A percentile compares a stretch with the other conserved stretches of the same genome.
Conservation (phyloP, 2,888 invertebrate genomes). For the Tachina lurida region DNA sequence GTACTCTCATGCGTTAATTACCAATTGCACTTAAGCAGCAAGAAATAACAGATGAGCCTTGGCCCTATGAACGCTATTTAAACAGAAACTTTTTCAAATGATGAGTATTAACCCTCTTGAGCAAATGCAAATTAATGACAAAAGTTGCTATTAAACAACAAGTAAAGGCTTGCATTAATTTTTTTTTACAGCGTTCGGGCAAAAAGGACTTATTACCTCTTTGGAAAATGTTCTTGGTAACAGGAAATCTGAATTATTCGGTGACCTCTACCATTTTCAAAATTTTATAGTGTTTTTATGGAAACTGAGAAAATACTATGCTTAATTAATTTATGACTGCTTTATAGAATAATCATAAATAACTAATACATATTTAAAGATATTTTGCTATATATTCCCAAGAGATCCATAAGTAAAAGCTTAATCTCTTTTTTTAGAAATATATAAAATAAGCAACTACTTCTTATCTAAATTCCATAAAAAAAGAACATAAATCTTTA, state of each 20-base stretch:
- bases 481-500: constrained; percentile 73
- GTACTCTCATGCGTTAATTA: constrained; percentile 55
- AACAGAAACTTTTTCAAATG: neutral
- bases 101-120: neutral
- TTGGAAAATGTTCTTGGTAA: no score
- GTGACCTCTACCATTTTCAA: no score
- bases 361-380: constrained; percentile 14
- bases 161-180: no score
- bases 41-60: constrained; percentile 56
- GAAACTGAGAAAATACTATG: constrained; percentile 30
- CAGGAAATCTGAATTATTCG: no score
- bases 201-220: no score
- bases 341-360: constrained; percentile 6
- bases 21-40: constrained; percentile 60
- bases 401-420: constrained; percentile 40
- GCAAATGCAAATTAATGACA: neutral
- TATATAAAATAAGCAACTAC: constrained; percentile 3
- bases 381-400: constrained; percentile 51
- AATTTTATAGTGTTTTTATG: no score
- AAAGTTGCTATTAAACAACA: no score
- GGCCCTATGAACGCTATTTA: neutral
- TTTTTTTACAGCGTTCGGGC: no score
- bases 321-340: constrained; percentile 61
- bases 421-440: constrained; percentile 1
- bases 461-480: constrained; percentile 72